Conservation (phyloP, 2,797 vertebrate genomes). For the Aldrovandia affinis region DNA sequence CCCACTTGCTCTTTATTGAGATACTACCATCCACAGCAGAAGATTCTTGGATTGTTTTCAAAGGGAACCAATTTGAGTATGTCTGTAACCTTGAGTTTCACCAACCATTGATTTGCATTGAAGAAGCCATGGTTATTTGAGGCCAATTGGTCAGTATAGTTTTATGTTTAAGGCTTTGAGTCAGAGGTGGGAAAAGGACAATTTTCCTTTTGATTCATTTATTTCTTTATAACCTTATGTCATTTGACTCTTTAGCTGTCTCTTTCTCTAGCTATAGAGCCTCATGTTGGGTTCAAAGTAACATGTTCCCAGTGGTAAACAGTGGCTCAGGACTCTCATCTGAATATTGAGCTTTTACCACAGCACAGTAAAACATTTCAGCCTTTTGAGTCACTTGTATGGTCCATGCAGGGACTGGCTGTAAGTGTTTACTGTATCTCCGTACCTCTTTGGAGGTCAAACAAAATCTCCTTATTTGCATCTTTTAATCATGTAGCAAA, state of each 20-base stretch:
- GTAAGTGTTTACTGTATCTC: neutral
- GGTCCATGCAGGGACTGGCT: neutral
- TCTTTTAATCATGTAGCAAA: conserved; percentile 15
- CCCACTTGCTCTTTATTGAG: neutral
- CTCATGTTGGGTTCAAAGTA: neutral
- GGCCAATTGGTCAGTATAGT: neutral
- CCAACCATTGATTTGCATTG: neutral
- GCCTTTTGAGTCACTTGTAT: neutral
- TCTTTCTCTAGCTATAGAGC: too few species aligned
- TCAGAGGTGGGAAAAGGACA: neutral
- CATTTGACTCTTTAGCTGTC: neutral
- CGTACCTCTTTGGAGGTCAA: neutral
- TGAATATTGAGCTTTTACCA: neutral
- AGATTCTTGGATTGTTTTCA: conserved; percentile 14
- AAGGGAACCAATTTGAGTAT: neutral
- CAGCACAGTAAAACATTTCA: neutral
- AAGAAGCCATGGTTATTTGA: neutral
- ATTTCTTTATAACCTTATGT: neutral
- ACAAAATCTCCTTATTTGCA: conserved; percentile 5
- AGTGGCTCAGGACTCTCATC: neutral
- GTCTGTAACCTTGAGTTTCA: neutral
- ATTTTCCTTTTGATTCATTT: neutral
- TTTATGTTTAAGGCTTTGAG: neutral
- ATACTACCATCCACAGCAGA: neutral
- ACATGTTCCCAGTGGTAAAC: neutral